Conservation (phyloP, 2,113 vertebrate genomes). For the Archocentrus centrarchus region DNA sequence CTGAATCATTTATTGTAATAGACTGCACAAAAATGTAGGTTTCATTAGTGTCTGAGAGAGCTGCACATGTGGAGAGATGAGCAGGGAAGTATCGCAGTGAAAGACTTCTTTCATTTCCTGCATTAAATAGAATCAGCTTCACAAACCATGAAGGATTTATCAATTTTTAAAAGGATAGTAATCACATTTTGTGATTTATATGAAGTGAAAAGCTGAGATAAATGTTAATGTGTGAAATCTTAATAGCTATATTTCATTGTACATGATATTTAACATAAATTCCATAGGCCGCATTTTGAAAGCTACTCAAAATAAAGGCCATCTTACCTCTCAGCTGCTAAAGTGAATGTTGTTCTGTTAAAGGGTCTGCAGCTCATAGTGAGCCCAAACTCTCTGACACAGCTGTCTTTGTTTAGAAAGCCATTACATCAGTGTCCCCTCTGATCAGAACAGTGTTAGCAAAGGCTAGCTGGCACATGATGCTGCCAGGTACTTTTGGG, state of each 20-base stretch:
- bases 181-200: not conserved
- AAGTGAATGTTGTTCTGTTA: not conserved
- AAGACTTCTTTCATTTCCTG: conserved; percentile 12
- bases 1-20: conserved; percentile 71
- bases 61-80: conserved; percentile 24
- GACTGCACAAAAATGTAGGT: not conserved
- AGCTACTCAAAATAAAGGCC: not conserved
- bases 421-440: conserved; percentile 17
- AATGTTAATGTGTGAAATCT: conserved; percentile 5
- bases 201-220: not conserved
- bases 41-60: not conserved
- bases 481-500: not conserved
- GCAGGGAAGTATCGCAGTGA: not conserved
- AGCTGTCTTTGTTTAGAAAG: not conserved
- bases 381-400: not conserved
- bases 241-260: not conserved
- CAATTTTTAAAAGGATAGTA: not conserved
- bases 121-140: conserved; percentile 4
- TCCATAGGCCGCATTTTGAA: not conserved
- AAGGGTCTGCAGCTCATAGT: not conserved
- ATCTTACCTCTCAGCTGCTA: not conserved
- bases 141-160: not conserved
- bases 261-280: not conserved
- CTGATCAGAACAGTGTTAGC: conserved; percentile 33
- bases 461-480: not conserved